Evolutionary conservation across 1,140 invertebrate genomes (phyloP), one percentile per base, ranked within the genome.

Genomic region (Temnothorax longispinosus): DNA sequence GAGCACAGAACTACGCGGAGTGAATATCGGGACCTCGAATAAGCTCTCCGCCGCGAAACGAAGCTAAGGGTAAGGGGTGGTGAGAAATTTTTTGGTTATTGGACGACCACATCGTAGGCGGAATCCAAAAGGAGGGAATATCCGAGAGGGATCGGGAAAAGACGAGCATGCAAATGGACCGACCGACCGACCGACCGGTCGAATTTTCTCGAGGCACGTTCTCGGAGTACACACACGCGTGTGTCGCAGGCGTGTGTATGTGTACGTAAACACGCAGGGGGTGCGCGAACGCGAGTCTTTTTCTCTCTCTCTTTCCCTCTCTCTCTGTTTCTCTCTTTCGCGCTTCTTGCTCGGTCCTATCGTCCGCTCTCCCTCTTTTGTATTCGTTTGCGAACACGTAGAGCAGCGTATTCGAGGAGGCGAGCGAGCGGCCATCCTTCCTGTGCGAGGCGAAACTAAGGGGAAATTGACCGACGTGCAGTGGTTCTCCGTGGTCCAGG

Each of bases 401-500:
- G 78, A 75, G 64, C 82, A 64, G 64, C 80, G 88, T 87, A 87
- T 90, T 88, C 89, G 90, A 88, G 86, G 82, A 88, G 89, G 87
- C 84, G 87, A 89, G 72, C 85, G 89, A 89, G 76, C 85, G 89
- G 86, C 89, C 90, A 87, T 92, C 87, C 90, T 89, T 90, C 76
- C 67, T 77, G 72, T 77, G 77, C 87, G 89, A 91, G 82, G 88
- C 89, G 76, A 91, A 93, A 90, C 93, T 89, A 94, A 93, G 93
- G 93, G 92, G 93, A 93, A 94, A 94, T 94, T 94, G 93, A 94
- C 93, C 93, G 91, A 92, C 86, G 92, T 81, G 44, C 93, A 94
- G 93, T 92, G 92, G 92, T 93, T 94, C 94, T 94, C 93, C 21
- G 54, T 65, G 71, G 10, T 78, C 64, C 64, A n/a, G 60, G 13